A percentile compares a stretch with the other conserved stretches of the same genome.
Evolutionary conservation across 1,140 invertebrate genomes (phyloP).

Genomic region (Diorhabda elongata): DNA sequence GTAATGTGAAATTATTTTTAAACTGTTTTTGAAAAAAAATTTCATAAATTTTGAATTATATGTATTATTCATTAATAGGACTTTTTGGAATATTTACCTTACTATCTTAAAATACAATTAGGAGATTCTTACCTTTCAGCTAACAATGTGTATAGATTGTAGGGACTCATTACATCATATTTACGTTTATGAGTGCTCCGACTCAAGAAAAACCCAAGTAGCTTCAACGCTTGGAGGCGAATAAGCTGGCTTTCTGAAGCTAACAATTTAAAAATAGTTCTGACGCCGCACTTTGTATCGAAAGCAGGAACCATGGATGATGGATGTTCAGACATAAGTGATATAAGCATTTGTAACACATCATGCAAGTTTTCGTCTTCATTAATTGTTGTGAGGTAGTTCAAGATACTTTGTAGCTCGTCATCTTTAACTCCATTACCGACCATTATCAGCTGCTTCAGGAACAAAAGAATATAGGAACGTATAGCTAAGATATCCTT

Average conservation of each 20-base stretch:
- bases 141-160: conserved; percentile 95
- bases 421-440: conserved; percentile 97
- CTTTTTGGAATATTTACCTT: no score
- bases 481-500: conserved; percentile 92
- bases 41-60: no score
- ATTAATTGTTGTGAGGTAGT: conserved; percentile 95
- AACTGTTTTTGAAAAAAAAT: no score
- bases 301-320: conserved; percentile 98
- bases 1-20: no score
- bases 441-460: conserved; percentile 95
- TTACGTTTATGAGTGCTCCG: conserved; percentile 96
- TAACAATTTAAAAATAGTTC: conserved; percentile 94
- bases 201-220: conserved; percentile 92
- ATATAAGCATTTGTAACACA: conserved; percentile 94
- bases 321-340: conserved; percentile 96
- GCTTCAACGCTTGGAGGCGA: conserved; percentile 89
- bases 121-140: conserved; percentile 64
- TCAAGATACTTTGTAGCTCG: conserved; percentile 96
- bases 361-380: conserved; percentile 99
- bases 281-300: conserved; percentile 92
- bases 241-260: conserved; percentile 94
- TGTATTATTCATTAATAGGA: no score
- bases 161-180: conserved; percentile 96
- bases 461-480: conserved; percentile 90
- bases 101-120: no score